These are phyloP conservation scores for Rousettus leschenaultii DNA, from an alignment of 2,113 vertebrate species.

Conservation along the genomic window DNA sequence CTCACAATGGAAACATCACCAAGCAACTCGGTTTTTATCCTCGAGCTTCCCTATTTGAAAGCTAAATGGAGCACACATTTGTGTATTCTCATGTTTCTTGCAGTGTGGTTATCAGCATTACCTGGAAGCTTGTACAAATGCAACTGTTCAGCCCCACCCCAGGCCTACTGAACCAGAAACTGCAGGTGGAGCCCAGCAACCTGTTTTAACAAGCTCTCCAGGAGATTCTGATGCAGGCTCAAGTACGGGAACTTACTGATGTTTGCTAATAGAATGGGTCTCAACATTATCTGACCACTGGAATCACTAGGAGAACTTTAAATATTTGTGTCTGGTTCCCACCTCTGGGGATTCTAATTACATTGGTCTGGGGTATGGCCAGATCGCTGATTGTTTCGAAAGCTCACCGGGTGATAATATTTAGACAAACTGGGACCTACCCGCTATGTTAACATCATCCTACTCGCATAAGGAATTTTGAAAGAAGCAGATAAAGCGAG, in stretches of 20 bases:
- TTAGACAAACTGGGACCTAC: neutral
- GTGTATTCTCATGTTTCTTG: neutral
- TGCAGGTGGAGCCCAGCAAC: neutral
- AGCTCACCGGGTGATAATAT: neutral
- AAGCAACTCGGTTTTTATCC: neutral
- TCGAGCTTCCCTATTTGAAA: neutral
- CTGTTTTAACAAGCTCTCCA: neutral
- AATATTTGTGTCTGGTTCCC: neutral
- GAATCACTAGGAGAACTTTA: neutral
- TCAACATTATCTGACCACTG: neutral
- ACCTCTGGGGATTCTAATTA: neutral
- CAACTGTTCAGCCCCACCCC: neutral
- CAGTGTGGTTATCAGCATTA: neutral
- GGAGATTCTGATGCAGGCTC: neutral
- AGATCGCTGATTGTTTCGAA: neutral
- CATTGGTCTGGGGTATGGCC: neutral
- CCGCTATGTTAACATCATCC: neutral
- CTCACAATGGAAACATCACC: neutral
- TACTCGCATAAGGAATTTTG: neutral
- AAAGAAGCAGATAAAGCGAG: slow-evolving; percentile 8
- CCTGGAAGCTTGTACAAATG: neutral
- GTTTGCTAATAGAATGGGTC: neutral
- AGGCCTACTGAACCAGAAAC: neutral
- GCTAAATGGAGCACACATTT: neutral
- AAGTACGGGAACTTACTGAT: neutral